Conservation (phyloP, 2,113 vertebrate genomes). For the Ardeotis arabs region DNA sequence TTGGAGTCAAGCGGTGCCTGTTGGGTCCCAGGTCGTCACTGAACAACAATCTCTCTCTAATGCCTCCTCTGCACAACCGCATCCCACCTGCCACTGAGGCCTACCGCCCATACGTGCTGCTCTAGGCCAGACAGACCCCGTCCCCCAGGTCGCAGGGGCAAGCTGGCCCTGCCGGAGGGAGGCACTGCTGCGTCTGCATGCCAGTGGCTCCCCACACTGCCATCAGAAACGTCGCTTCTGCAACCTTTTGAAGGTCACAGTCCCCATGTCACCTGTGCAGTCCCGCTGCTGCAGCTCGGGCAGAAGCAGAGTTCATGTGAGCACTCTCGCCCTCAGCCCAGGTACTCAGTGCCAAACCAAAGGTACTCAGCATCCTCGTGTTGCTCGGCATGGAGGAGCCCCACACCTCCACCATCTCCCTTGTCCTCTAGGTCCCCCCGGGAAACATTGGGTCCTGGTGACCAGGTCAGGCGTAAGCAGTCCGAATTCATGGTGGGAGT, state of each 20-base stretch:
- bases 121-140: not conserved
- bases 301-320: not conserved
- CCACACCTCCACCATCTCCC: not conserved
- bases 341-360: not conserved
- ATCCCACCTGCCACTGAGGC: not conserved
- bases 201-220: rapidly evolving
- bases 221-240: not conserved
- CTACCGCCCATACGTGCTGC: not conserved
- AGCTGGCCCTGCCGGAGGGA: not conserved
- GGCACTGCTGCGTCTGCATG: rapidly evolving
- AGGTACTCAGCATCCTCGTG: rapidly evolving
- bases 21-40: not conserved
- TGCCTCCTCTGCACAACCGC: not conserved
- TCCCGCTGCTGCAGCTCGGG: rapidly evolving
- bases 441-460: not conserved
- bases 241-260: not conserved
- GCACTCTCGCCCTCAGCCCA: not conserved
- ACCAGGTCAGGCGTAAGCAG: not conserved
- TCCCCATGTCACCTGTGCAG: rapidly evolving
- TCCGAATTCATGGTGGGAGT: not conserved
- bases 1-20: not conserved
- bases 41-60: not conserved
- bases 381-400: not conserved
- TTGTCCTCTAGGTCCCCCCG: not conserved
- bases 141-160: rapidly evolving